These are phyloP conservation scores for Sylvicola cinctus DNA, from an alignment of 2,888 invertebrate species.

Conservation along the genomic window DNA sequence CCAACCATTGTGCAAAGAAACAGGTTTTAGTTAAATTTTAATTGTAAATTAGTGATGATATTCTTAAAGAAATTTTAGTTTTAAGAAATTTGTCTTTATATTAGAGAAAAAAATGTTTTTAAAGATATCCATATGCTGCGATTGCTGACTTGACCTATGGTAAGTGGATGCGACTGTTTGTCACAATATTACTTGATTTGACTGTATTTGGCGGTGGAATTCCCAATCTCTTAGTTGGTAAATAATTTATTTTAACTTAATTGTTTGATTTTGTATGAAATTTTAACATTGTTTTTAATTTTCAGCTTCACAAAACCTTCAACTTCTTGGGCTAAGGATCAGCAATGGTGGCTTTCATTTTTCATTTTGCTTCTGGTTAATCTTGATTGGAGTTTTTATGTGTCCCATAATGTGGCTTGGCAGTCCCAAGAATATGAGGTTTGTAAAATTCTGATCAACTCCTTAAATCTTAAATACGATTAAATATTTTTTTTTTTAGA, in stretches of 20 bases:
- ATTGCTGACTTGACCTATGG: constrained; percentile 65
- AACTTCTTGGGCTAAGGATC: constrained; percentile 53
- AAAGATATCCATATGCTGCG: constrained; percentile 65
- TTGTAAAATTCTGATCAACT: constrained; percentile 14
- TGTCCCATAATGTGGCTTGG: constrained; percentile 76
- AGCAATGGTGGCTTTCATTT: constrained; percentile 39
- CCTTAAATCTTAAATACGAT: background rate
- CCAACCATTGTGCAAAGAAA: constrained; percentile 40
- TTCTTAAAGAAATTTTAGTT: no score
- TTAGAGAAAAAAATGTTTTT: background rate
- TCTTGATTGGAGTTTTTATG: constrained; percentile 49
- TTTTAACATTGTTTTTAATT: constrained; percentile 1
- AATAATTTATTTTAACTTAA: constrained; percentile 10
- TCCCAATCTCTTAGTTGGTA: constrained; percentile 60
- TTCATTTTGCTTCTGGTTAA: constrained; percentile 67
- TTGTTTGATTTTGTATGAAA: background rate
- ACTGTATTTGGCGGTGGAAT: constrained; percentile 60
- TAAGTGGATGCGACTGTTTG: constrained; percentile 32
- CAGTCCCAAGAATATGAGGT: constrained; percentile 87
- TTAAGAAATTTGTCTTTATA: no score
- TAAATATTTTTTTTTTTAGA: constrained; percentile 24
- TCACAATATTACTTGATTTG: constrained; percentile 48
- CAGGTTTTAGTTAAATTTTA: constrained; percentile 18
- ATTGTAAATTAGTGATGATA: constrained; percentile 2
- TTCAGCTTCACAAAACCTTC: constrained; percentile 56